A percentile compares a stretch with the other conserved stretches of the same genome.
phyloP scores from a whole-genome alignment of 2,113 vertebrate genomes.

The Setophaga petechia region DNA sequence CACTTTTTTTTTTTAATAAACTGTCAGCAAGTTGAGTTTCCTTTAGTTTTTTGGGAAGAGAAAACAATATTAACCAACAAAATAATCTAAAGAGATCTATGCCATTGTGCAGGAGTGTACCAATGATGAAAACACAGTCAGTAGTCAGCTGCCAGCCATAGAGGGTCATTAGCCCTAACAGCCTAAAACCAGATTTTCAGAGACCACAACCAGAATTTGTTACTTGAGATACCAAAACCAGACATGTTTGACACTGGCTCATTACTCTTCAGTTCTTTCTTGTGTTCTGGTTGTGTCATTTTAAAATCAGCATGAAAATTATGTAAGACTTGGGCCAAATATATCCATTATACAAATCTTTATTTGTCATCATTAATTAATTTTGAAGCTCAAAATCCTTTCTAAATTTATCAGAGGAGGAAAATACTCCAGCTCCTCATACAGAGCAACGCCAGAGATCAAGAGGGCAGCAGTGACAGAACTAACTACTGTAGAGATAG shows the following conservation, averaged over 20 bases:
- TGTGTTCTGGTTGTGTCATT: background rate
- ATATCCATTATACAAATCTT: background rate
- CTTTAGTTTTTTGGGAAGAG: background rate
- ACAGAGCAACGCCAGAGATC: background rate
- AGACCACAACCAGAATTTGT: background rate
- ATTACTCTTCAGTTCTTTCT: background rate
- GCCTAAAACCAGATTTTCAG: background rate
- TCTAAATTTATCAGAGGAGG: background rate
- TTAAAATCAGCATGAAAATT: background rate
- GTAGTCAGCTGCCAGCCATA: background rate
- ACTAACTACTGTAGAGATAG: background rate
- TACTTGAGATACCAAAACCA: background rate
- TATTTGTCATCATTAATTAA: background rate
- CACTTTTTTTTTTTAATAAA: background rate
- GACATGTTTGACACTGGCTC: background rate
- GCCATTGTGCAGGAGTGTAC: background rate
- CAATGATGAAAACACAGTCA: background rate
- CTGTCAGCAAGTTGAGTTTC: background rate
- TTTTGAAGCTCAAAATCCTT: background rate
- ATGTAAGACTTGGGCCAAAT: background rate
- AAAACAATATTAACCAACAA: background rate
- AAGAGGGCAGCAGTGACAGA: background rate
- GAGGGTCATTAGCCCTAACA: background rate
- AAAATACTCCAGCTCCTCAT: too few relatives aligned
- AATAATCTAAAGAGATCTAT: background rate